These are phyloP conservation scores for Pardalotus punctatus DNA, from an alignment of 2,113 vertebrate genomes.

Conservation along the genomic window DNA sequence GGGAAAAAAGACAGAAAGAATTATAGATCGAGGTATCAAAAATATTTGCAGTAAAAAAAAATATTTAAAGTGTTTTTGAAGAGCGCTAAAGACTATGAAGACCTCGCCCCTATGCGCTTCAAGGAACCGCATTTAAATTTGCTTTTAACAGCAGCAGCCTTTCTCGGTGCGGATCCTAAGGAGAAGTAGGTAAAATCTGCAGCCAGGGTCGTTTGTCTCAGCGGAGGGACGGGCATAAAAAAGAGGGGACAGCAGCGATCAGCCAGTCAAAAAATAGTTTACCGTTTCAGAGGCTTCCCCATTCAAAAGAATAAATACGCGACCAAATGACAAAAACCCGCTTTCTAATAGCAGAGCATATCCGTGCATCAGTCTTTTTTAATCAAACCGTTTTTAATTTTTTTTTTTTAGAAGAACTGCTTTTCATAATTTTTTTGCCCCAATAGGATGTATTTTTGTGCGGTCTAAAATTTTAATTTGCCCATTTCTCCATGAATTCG, in stretches of 20 bases:
- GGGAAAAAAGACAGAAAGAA: rapidly evolving
- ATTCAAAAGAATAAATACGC: background rate
- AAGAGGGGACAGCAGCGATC: background rate
- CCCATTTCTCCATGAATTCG: background rate
- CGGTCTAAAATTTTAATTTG: background rate
- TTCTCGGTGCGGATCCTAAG: background rate
- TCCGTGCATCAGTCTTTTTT: background rate
- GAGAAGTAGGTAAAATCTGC: background rate
- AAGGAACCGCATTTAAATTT: background rate
- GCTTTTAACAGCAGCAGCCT: background rate
- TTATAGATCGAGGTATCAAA: background rate
- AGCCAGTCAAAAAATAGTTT: background rate
- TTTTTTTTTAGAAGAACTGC: background rate
- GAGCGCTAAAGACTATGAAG: background rate
- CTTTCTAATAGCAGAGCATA: background rate
- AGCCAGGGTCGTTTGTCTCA: background rate
- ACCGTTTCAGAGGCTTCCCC: background rate
- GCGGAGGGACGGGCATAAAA: background rate
- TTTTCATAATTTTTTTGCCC: background rate
- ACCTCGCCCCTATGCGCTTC: background rate
- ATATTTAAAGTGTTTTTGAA: background rate
- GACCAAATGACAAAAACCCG: rapidly evolving
- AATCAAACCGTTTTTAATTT: background rate
- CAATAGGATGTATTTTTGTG: background rate
- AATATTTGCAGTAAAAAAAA: background rate